These are phyloP conservation scores for Rhabdophis nuchalis DNA, from an alignment of 2,797 vertebrate species.

Conservation along the genomic window DNA sequence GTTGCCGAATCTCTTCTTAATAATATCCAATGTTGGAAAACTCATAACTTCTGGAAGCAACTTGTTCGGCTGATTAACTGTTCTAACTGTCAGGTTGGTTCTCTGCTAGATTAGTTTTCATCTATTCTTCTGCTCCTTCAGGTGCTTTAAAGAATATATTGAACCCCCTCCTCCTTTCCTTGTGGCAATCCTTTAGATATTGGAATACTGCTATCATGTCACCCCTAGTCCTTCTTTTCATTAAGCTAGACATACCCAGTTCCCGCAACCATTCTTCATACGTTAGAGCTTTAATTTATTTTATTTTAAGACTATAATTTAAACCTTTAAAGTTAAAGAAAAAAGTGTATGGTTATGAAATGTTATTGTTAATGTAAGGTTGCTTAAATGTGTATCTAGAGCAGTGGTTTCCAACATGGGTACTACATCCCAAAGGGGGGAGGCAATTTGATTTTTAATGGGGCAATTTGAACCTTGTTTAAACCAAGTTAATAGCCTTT, in stretches of 20 bases:
- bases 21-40: not conserved
- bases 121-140: no score
- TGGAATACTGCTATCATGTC: not conserved
- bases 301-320: not conserved
- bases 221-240: not conserved
- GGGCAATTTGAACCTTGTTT: no score
- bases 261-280: not conserved
- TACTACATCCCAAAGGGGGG: no score
- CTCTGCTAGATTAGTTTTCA: no score
- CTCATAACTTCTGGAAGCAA: no score
- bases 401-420: no score
- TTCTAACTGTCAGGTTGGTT: not conserved
- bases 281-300: not conserved
- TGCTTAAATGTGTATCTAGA: not conserved
- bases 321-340: not conserved
- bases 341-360: not conserved
- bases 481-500: no score
- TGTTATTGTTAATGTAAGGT: not conserved
- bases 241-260: not conserved
- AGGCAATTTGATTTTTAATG: no score
- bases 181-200: no score
- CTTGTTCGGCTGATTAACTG: no score
- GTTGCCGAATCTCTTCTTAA: not conserved
- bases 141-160: no score
- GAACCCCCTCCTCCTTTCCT: no score